These are phyloP conservation scores for Zaprionus ornatus DNA, from an alignment of 1,140 invertebrate species.

Conservation along the genomic window DNA sequence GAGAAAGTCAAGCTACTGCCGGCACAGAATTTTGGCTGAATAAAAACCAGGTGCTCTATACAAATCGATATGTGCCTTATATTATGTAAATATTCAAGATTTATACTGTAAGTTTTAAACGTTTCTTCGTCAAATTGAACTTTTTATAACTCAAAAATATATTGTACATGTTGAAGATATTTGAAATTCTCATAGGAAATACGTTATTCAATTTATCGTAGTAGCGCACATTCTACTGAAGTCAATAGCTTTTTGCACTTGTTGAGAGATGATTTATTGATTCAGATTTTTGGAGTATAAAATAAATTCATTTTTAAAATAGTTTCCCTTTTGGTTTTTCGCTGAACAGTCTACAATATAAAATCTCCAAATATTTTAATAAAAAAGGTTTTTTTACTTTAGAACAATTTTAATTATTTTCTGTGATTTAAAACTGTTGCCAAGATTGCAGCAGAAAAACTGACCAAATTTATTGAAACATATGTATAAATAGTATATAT, in stretches of 20 bases:
- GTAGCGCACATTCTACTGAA: neutral
- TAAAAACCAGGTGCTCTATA: neutral
- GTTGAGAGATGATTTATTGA: neutral
- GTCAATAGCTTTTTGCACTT: neutral
- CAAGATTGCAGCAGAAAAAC: neutral
- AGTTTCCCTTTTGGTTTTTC: neutral
- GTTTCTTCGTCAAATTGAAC: neutral
- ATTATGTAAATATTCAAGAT: neutral
- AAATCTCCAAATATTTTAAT: no score
- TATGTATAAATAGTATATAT: neutral
- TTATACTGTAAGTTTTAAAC: neutral
- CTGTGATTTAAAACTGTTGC: neutral
- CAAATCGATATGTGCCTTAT: neutral
- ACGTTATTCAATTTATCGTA: fast-evolving
- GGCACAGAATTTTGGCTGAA: neutral
- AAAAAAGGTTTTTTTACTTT: neutral
- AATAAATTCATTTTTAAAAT: neutral
- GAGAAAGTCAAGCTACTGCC: slow-evolving; percentile 28
- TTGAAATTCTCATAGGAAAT: no score
- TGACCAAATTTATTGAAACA: neutral
- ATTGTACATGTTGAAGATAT: no score
- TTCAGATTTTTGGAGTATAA: neutral
- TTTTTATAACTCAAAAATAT: no score
- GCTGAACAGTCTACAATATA: no score
- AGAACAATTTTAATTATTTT: neutral